These are phyloP conservation scores for Sycophaga agraensis DNA, from an alignment of 1,140 invertebrate species.

Conservation along the genomic window DNA sequence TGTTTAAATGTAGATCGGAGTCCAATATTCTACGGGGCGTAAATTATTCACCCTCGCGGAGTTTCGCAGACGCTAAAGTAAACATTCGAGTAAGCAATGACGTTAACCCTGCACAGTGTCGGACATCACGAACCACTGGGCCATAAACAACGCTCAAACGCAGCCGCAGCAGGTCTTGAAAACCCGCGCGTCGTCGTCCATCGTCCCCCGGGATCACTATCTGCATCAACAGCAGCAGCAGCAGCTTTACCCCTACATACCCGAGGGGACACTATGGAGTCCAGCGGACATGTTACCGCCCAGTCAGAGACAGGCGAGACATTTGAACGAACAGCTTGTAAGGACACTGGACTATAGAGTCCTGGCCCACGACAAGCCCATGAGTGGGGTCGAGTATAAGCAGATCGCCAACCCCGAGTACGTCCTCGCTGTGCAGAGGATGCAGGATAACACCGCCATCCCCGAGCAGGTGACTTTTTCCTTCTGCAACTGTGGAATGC, in stretches of 20 bases:
- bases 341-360: not conserved
- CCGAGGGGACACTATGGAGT: not conserved
- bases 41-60: too few relatives aligned
- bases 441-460: not conserved
- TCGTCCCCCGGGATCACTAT: not conserved
- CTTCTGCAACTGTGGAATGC: too few relatives aligned
- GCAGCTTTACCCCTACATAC: not conserved
- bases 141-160: not conserved
- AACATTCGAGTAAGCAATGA: too few relatives aligned
- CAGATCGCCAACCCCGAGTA: not conserved
- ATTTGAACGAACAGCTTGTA: not conserved
- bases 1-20: too few relatives aligned
- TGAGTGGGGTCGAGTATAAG: not conserved
- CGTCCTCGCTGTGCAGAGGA: not conserved
- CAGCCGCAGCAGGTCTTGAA: not conserved
- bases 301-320: not conserved
- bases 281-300: not conserved
- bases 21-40: too few relatives aligned
- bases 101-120: not conserved
- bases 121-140: not conserved
- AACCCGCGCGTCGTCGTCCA: not conserved
- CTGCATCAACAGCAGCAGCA: not conserved
- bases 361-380: not conserved
- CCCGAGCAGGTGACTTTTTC: conserved; percentile 15
- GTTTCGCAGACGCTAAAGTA: too few relatives aligned